These are phyloP conservation scores for Anadara kagoshimensis DNA, from an alignment of 1,140 invertebrate genomes.

Conservation along the genomic window DNA sequence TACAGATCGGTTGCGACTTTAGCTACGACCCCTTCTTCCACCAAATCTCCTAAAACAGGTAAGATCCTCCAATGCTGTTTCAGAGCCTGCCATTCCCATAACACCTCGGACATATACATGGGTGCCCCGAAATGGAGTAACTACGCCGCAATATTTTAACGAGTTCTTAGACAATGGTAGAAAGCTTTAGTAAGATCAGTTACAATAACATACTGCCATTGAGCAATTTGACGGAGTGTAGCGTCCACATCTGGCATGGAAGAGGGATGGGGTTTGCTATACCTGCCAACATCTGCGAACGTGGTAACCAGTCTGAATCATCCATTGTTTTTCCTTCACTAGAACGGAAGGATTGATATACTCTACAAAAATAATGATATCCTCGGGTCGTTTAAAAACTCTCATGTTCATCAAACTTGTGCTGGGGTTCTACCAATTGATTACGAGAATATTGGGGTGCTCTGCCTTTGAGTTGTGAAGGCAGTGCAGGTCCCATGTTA, in stretches of 20 bases:
- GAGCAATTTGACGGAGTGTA: conserved; percentile 43
- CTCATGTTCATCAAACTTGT: conserved; percentile 69
- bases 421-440: conserved; percentile 33
- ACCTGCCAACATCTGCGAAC: conserved; percentile 39
- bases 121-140: conserved; percentile 42
- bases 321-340: conserved; percentile 20
- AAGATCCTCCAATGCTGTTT: conserved; percentile 47
- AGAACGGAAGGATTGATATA: conserved; percentile 32
- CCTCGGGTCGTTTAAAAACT: conserved; percentile 19
- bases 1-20: conserved; percentile 41
- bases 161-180: conserved; percentile 18
- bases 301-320: conserved; percentile 35
- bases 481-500: conserved; percentile 52
- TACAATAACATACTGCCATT: conserved; percentile 36
- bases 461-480: conserved; percentile 46
- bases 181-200: conserved; percentile 43
- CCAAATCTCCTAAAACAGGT: conserved; percentile 46
- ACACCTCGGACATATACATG: conserved; percentile 42
- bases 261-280: conserved; percentile 45
- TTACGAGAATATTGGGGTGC: conserved; percentile 42
- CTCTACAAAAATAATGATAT: conserved; percentile 16
- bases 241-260: conserved; percentile 28
- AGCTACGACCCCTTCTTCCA: conserved; percentile 40
- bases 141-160: conserved; percentile 46
- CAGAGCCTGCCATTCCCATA: conserved; percentile 50